Evolutionary conservation across 2,797 vertebrate species (phyloP), one percentile per base, ranked within the genome.

Genomic region (Otolemur crassicaudatus): DNA sequence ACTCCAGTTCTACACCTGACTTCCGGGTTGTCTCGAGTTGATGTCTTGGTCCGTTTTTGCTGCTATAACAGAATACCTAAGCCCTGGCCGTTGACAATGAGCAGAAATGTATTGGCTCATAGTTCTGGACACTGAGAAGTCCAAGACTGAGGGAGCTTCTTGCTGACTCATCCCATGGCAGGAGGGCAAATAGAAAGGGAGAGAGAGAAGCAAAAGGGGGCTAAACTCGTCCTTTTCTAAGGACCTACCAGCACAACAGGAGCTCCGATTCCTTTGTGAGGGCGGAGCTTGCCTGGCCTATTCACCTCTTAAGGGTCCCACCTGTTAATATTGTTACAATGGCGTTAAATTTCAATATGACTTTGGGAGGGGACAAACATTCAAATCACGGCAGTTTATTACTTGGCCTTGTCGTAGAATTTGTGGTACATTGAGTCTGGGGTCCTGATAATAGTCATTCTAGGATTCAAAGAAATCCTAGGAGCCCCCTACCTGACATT

Each of bases 391-490:
- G 56, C 56, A 34, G 31, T 75, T 49, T 40, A 67, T 85, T 75
- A 67, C 40, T 87, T 88, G 29, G 61, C 40, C 70, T 89, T 46
- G 81, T 34, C 49, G 8, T 85, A 67, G 56, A 94, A 95, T 76
- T 83, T 82, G 60, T 8, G 65, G 13, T 49, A 90, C 7, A 67
- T 87, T 87, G 80, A 34, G 23, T 75, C 34, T 82, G 29, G 23
- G 8, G 2, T 83, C 53, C 67, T 53, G 12, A n/a, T 49, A 85
- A 56, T 49, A 70, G 5, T 91, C 60, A 29, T 61, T 61, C 67
- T 92, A 14, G 77, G 84, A 96, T 90, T 90, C 49, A 81, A 77
- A 95, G 22, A 53, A 23, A 92, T n/a, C n/a, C n/a, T n/a, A n/a
- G 7, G 96, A 77, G 20, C 23, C 60, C 85, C 37, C 29, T 87